These are phyloP conservation scores for Coreius guichenoti DNA, from an alignment of 2,797 vertebrate genomes.

Conservation along the genomic window DNA sequence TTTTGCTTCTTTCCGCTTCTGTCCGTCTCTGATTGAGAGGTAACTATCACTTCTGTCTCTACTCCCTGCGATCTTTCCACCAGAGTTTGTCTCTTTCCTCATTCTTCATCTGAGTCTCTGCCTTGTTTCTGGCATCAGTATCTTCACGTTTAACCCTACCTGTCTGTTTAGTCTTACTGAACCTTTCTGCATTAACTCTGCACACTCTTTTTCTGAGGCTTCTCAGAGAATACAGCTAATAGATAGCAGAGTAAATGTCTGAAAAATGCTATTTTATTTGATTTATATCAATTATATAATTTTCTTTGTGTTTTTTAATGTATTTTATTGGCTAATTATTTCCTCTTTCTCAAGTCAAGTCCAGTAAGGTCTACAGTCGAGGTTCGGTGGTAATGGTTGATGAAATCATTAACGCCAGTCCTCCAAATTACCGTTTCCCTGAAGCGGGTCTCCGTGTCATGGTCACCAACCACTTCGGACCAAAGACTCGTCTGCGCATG, in stretches of 20 bases:
- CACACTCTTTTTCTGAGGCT: constrained; percentile 18
- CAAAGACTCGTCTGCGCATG: constrained; percentile 95
- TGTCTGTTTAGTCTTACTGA: constrained; percentile 85
- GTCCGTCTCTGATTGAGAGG: constrained; percentile 41
- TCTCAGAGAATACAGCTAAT: neutral
- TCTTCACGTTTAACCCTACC: constrained; percentile 66
- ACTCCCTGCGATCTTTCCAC: neutral
- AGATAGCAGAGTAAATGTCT: too few relatives aligned
- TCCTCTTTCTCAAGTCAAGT: constrained; percentile 81
- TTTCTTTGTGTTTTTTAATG: neutral
- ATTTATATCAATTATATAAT: neutral
- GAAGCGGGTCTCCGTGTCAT: constrained; percentile 94
- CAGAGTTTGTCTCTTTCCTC: neutral
- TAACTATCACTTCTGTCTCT: constrained; percentile 33
- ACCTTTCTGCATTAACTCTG: constrained; percentile 66
- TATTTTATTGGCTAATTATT: neutral
- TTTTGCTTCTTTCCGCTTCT: constrained; percentile 21
- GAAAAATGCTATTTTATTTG: neutral
- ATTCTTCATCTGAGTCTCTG: neutral
- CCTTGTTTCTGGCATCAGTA: constrained; percentile 22
- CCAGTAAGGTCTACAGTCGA: constrained; percentile 82
- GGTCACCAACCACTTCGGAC: constrained; percentile 97
- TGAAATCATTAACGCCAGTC: constrained; percentile 92
- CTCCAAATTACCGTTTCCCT: constrained; percentile 92
- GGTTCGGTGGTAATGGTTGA: constrained; percentile 96